Evolutionary conservation across 2,888 invertebrate species (phyloP).

Genomic region (Trichopria drosophilae): DNA sequence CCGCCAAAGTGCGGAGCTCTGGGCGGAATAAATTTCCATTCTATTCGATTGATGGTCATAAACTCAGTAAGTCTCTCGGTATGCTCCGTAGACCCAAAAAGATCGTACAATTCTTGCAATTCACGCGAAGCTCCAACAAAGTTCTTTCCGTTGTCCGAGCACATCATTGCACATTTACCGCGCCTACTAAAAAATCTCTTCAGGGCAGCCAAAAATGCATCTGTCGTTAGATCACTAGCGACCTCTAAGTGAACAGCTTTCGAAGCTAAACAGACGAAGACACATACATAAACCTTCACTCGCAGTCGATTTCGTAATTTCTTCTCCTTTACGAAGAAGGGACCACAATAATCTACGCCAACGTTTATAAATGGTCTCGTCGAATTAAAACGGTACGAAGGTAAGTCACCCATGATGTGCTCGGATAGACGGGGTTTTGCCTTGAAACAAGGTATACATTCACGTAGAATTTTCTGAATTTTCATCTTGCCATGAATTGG

Average conservation of each 20-base stretch:
- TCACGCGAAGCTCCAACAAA: constrained; percentile 37
- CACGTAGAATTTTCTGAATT: constrained; percentile 9
- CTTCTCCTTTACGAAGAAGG: constrained; percentile 33
- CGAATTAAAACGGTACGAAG: constrained; percentile 33
- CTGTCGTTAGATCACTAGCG: constrained; percentile 34
- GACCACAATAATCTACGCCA: constrained; percentile 43
- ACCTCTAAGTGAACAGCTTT: constrained; percentile 43
- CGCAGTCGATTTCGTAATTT: constrained; percentile 25
- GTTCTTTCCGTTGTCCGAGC: constrained; percentile 39
- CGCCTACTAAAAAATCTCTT: constrained; percentile 35
- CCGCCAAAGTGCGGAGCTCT: constrained; percentile 2
- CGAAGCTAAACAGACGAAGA: constrained; percentile 41
- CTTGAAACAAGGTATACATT: constrained; percentile 34
- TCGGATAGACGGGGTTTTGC: constrained; percentile 21
- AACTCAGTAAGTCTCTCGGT: not conserved
- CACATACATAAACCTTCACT: constrained; percentile 33
- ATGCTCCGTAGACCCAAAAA: not conserved
- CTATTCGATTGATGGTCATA: not conserved
- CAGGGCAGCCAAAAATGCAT: constrained; percentile 36
- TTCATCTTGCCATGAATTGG: constrained; percentile 6
- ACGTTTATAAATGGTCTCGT: constrained; percentile 37
- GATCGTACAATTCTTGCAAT: constrained; percentile 18
- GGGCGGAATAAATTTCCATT: constrained; percentile 3
- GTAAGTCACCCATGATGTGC: constrained; percentile 43
- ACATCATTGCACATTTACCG: constrained; percentile 31